Base-by-base conservation (phyloP, 2,888 invertebrate genomes). In the Choreutis nemorana region DNA sequence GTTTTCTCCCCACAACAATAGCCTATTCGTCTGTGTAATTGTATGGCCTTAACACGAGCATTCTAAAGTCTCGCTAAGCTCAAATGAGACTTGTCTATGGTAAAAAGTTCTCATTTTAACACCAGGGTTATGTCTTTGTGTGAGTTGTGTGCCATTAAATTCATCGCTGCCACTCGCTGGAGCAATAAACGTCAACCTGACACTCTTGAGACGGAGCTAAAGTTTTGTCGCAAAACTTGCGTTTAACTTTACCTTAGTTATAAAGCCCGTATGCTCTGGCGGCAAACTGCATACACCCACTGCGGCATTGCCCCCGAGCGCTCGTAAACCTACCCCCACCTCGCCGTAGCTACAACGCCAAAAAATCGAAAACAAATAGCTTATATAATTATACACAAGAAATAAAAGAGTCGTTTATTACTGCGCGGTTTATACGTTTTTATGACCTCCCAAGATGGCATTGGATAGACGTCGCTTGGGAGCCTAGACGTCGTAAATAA, bases 401-500 rank as follows among this genome's bases (percentile, higher is more conserved):
- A 59, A 72, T 70, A 67, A 75, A 73, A 63, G 56, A 48, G 53
- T 49, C 50, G 48, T 68, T 75, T 73, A 75, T 67, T 65, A 53
- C 62, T 38, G 44, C 25, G 35, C 48, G 55, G 62, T 59, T 63
- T 67, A 64, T 68, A 53, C 64, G 55, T 64, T 75, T n/a, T 75
- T 77, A 73, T 66, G 64, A 57, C 58, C 64, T 49, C 54, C 59
- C 55, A 54, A 54, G 57, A 64, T 62, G 62, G 60, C 54, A 49
- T 55, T 40, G 64, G 70, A 72, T 75, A 67, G 68, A 67, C 55
- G 72, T 71, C 72, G 55, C 62, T 54, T 58, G 58, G 55, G 42
- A 55, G 64, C 70, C 72, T 78, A 78, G 77, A 65, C 67, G 56
- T 77, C 78, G 75, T 78, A 78, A 78, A 78, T 67, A 71, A 59